A percentile compares a stretch with the other conserved stretches of the same genome.
Conservation (phyloP, 2,888 invertebrate species). For the Thereva nobilitata region DNA sequence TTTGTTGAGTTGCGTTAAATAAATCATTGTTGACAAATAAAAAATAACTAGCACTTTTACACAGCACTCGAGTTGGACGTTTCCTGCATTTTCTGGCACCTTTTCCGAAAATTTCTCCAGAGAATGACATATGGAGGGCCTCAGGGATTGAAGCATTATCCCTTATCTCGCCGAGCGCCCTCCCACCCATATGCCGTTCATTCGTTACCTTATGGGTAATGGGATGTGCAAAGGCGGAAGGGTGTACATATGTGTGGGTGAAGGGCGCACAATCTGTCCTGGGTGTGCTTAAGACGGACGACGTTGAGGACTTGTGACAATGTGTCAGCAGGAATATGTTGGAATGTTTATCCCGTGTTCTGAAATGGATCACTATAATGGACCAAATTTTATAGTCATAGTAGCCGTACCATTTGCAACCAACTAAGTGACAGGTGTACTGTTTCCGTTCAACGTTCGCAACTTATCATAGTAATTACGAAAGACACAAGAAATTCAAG, state of each 20-base stretch:
- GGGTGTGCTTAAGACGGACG: constrained; percentile 17
- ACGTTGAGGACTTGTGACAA: constrained; percentile 29
- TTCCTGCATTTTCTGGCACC: constrained; percentile 18
- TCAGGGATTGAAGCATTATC: constrained; percentile 21
- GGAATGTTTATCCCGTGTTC: constrained; percentile 25
- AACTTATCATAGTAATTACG: constrained; percentile 7
- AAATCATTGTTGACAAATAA: constrained; percentile 42
- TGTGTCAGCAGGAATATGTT: constrained; percentile 29
- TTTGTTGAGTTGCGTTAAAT: constrained; percentile 37
- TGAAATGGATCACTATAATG: constrained; percentile 30
- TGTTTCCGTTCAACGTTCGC: constrained; percentile 8
- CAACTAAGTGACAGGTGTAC: constrained; percentile 9
- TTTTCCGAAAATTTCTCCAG: constrained; percentile 16
- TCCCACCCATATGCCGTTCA: too few relatives aligned
- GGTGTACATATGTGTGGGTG: neutral
- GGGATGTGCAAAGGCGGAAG: too few relatives aligned
- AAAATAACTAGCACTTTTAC: constrained; percentile 41
- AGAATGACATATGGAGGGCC: constrained; percentile 22
- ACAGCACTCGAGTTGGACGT: constrained; percentile 23
- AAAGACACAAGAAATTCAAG: constrained; percentile 7
- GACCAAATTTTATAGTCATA: constrained; percentile 16
- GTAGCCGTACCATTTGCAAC: neutral
- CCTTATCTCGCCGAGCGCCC: neutral
- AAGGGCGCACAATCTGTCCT: neutral
- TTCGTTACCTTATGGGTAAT: too few relatives aligned